Base-by-base conservation (phyloP, 2,797 vertebrate genomes). In the Agapornis canus region DNA sequence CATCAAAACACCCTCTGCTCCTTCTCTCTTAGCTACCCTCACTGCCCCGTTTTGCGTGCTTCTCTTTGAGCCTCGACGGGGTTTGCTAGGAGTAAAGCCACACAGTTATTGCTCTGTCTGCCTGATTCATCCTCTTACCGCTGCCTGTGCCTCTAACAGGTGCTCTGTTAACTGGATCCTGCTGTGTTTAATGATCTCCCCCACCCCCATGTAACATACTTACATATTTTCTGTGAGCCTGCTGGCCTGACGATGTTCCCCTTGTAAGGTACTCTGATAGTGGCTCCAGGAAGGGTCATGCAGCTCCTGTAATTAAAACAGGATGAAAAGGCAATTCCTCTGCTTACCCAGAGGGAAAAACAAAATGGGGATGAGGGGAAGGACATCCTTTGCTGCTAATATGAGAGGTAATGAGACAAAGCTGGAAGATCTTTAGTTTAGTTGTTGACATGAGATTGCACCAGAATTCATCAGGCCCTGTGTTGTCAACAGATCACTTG, bases 151-250 rank as follows among this genome's bases (percentile, higher is more conserved):
- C 31, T 42, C 60, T 61, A 80, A 71, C 81, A 92, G 92, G 92
- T 92, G 85, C 79, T 89, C 78, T 80, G 86, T 47, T 89, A 87
- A 92, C 71, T 72, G 69, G 39, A 76, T 87, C 84, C 82, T 82
- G 90, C 61, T 89, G 89, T 82, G 76, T 89, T 93, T 72, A 91
- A 82, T 2, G 39, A 64, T 64, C 49, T 85, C 25, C 45, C 61
- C 42, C 17, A 2, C 29, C 43, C 16, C 68, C 68, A 31, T 14
- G 57, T 93, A 96, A 91, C 86, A 89, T 91, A 95, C 83, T 95
- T 87, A 80, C 57, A 29, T 76, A 86, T 92, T 92, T 93, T 48
- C 78, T 66, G 57, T 49, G 45, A 91, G 70, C 39, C 52, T 66
- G 35, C 76, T 82, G 72, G 49, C 78, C 66, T 49, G 66, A 69